A percentile compares a stretch with the other conserved stretches of the same genome.
phyloP scores from a whole-genome alignment of 2,113 vertebrate species.

The Platichthys flesus region DNA sequence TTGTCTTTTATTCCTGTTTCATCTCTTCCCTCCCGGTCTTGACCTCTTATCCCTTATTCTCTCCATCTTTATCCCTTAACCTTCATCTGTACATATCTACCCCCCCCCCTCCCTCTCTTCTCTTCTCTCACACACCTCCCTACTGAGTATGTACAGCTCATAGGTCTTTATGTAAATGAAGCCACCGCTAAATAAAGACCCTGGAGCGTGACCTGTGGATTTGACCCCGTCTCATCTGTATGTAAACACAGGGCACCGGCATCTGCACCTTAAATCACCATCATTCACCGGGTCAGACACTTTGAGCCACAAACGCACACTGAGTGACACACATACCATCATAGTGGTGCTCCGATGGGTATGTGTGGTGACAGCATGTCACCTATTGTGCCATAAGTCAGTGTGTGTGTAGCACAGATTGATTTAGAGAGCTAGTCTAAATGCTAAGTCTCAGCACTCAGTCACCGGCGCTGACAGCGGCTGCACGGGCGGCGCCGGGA shows the following conservation, averaged over 20 bases:
- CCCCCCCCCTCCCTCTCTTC: background rate
- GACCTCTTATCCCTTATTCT: background rate
- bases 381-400: constrained; percentile 63
- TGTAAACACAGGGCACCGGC: background rate
- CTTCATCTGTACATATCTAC: background rate
- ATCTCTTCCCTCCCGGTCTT: background rate
- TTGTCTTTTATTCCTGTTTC: background rate
- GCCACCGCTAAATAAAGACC: constrained; percentile 22
- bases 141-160: background rate
- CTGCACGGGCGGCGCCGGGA: constrained; percentile 14
- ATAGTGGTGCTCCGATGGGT: constrained; percentile 18
- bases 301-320: constrained; percentile 32
- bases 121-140: background rate
- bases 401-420: constrained; percentile 51
- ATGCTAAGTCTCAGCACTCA: constrained; percentile 67
- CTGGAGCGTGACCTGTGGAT: background rate
- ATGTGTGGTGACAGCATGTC: constrained; percentile 41
- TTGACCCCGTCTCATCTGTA: constrained; percentile 42
- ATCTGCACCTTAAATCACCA: constrained; percentile 24
- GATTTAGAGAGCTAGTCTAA: constrained; percentile 71
- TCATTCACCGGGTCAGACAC: constrained; percentile 26
- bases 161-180: constrained; percentile 20
- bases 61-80: background rate
- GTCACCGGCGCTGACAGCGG: constrained; percentile 52
- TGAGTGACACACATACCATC: constrained; percentile 34